Base-by-base conservation (phyloP, 1,140 invertebrate genomes). In the Pissodes strobi region DNA sequence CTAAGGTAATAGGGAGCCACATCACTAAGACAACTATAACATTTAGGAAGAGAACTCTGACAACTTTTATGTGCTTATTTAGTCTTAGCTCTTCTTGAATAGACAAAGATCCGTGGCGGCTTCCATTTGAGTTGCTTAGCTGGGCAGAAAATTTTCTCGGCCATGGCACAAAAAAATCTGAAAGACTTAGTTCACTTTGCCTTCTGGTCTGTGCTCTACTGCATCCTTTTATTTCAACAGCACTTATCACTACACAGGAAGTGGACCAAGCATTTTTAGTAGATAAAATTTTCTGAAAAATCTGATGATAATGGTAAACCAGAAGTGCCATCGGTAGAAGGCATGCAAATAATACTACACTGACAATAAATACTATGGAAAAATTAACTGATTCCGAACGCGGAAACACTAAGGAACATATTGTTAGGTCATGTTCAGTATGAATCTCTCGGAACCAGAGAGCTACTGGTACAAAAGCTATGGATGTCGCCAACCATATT, bases 331-430 rank as follows among this genome's bases (percentile, higher is more conserved):
- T 84, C 1, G 85, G 85, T 23, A 85, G 69, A 1, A 86, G 61
- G 64, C 82, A 83, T 2, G 81, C 79, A 21, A 84, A 68, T 8
- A 84, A 68, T 12, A 83, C 76, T 0, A 83, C 79, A 3, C 80
- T 78, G 39, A 84, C 74, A n/a, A 81, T 82, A 74, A 85, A 86
- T 67, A 78, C 79, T 2, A 84, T 73, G 0, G 84, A 84, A 18
- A 82, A 70, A 51, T 81, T 80, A 19, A 86, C 59, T 21, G 74
- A 66, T 9, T 79, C 75, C 18, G 74, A 79, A 46, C 74, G 76
- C 2, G 85, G 85, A 67, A 86, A 85, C 1, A 85, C 76, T 6
- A 86, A 70, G 0, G 84, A 85, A 66, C 85, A 86, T 21, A 86
- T 80, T 22, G 58, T 64, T 43, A 74, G 22, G 23, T 52, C 38